A percentile compares a stretch with the other conserved stretches of the same genome.
Evolutionary conservation across 2,888 invertebrate species (phyloP).

Genomic region (Craniophora ligustri): DNA sequence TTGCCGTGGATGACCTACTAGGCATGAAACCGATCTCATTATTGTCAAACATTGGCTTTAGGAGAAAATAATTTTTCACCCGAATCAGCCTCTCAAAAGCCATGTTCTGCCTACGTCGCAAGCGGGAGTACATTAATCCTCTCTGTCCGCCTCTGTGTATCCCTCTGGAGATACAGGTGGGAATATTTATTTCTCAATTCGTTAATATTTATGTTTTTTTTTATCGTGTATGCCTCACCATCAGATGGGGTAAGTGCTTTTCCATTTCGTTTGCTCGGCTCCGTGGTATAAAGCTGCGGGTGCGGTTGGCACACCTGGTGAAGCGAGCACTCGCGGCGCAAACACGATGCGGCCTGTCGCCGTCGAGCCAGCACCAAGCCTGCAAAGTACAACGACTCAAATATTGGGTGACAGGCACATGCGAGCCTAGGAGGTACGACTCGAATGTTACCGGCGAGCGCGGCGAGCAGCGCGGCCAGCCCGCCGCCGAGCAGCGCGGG

Average conservation of each 20-base stretch:
- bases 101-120: no score
- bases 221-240: constrained; percentile 57
- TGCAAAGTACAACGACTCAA: not conserved
- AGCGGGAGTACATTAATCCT: no score
- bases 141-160: no score
- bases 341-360: constrained; percentile 35
- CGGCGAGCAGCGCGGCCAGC: constrained; percentile 60
- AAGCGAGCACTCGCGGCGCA: constrained; percentile 45
- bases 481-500: constrained; percentile 63
- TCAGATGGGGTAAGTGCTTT: constrained; percentile 68
- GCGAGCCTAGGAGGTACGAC: constrained; percentile 1
- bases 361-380: constrained; percentile 29
- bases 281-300: constrained; percentile 69
- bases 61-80: no score
- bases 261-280: constrained; percentile 67
- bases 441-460: constrained; percentile 48
- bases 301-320: constrained; percentile 50
- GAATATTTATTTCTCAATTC: no score
- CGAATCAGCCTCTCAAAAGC: no score
- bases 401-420: not conserved
- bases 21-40: no score
- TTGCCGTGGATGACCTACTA: no score
- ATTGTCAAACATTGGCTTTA: no score
- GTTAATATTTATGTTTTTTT: no score
- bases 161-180: no score